A percentile compares a stretch with the other conserved stretches of the same genome.
Conservation (phyloP, 2,888 invertebrate species). For the Drosophila emarginata region DNA sequence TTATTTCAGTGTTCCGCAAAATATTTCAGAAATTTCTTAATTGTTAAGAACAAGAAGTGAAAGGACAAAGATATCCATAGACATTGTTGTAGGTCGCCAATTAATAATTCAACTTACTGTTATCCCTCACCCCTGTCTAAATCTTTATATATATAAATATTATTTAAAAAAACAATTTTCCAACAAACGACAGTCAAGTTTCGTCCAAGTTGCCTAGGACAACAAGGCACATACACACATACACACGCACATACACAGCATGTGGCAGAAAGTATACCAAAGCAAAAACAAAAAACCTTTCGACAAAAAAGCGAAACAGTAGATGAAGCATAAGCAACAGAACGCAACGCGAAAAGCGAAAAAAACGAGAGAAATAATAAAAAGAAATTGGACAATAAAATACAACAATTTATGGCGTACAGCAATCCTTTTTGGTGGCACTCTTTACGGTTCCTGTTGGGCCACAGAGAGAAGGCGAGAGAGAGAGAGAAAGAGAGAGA, state of each 20-base stretch:
- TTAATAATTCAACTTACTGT: constrained; percentile 66
- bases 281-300: constrained; percentile 28
- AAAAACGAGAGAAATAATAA: constrained; percentile 67
- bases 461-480: neutral
- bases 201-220: constrained; percentile 43
- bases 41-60: constrained; percentile 46
- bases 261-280: constrained; percentile 66
- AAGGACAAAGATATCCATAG: constrained; percentile 17
- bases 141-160: constrained; percentile 38
- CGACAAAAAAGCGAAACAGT: constrained; percentile 55
- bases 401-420: constrained; percentile 75
- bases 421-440: constrained; percentile 73
- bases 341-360: constrained; percentile 50
- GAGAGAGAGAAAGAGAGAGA: neutral
- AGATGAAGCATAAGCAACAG: constrained; percentile 72
- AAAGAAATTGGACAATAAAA: constrained; percentile 78
- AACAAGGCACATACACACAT: constrained; percentile 9
- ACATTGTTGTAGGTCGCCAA: constrained; percentile 57
- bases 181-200: constrained; percentile 64
- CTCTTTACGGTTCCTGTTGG: constrained; percentile 43
- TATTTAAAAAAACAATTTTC: constrained; percentile 70
- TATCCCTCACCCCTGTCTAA: constrained; percentile 35
- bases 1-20: constrained; percentile 45
- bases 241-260: constrained; percentile 42
- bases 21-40: constrained; percentile 71